Evolutionary conservation across 2,888 invertebrate species (phyloP), one percentile per base, ranked within the genome.

Genomic region (Globia sparganii): DNA sequence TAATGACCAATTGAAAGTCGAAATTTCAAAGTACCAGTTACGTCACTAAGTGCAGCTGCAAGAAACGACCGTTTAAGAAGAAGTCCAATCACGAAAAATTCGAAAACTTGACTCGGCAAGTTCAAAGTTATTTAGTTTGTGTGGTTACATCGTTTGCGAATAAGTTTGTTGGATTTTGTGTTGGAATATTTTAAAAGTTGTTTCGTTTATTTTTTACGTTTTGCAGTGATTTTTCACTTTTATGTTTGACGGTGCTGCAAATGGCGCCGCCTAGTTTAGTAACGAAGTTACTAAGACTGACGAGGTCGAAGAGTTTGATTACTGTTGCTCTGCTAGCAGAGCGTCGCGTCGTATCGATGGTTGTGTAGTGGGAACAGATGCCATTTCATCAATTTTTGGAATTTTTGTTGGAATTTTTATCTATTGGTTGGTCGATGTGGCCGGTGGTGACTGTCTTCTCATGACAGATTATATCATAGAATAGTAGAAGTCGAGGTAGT

Each of bases 1-100:
- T 86, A 85, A 86, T 73, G 75, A 73, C 75, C 86, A 78, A 86
- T 86, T 83, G 84, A 78, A 87, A 80, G 62, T 80, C 73, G 46
- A 86, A 78, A 83, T 83, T 86, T 81, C 15, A 64, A 86, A 84
- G 75, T 78, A 53, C 74, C 69, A 58, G 73, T 76, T 66, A 76
- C 72, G 65, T 69, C 58, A 40, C 64, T 69, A 67, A 76, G 37
- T 85, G 80, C 80, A 80, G 73, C 71, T 86, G 71, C 75, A 77
- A 66, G 70, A 68, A 83, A 74, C 66, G 74, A 56, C 67, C 61
- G 53, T 40, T 86, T 71, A 68, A 76, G 80, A 77, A 75, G 82
- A 46, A 78, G 21, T 68, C 37, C 78, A 83, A 78, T 77, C 78
- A 72, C 28, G 68, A 69, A 61, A 86, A 37, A 80, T 66, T 87